Conservation (phyloP, 2,888 invertebrate species). For the Hydrotaea diabolus region DNA sequence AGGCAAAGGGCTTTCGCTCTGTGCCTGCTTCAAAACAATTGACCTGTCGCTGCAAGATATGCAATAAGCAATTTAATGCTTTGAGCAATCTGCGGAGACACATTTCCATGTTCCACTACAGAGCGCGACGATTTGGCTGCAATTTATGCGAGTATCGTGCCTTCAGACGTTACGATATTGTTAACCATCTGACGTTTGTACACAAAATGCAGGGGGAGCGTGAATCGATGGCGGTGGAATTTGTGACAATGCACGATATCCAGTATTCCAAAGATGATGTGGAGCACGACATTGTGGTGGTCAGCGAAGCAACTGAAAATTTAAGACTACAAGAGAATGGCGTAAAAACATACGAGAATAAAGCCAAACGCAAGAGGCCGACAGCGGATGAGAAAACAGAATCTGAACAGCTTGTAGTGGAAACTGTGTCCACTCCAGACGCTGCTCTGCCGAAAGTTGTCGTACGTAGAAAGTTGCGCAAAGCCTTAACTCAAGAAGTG, state of each 20-base stretch:
- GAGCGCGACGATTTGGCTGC: conserved; percentile 86
- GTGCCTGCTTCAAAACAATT: conserved; percentile 71
- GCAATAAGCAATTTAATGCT: conserved; percentile 79
- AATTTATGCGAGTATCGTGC: conserved; percentile 87
- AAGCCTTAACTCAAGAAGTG: conserved; percentile 40
- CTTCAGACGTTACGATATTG: conserved; percentile 85
- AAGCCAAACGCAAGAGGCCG: conserved; percentile 42
- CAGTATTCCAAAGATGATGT: conserved; percentile 78
- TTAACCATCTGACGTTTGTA: conserved; percentile 84
- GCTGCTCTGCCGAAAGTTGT: conserved; percentile 42
- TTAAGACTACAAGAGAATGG: conserved; percentile 10
- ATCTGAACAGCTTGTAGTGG: no score
- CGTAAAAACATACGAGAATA: conserved; percentile 39
- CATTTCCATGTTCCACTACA: conserved; percentile 80
- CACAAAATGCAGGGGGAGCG: conserved; percentile 84
- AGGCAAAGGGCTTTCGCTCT: conserved; percentile 57
- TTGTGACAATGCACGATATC: conserved; percentile 77
- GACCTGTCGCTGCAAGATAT: conserved; percentile 79
- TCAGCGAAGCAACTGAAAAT: conserved; percentile 69
- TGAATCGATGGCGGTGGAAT: conserved; percentile 79
- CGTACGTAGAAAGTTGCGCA: conserved; percentile 45
- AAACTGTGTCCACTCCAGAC: conserved; percentile 64
- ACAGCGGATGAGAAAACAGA: conserved; percentile 69
- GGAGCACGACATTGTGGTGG: conserved; percentile 77
- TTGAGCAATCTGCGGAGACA: conserved; percentile 80